Conservation (phyloP, 1,140 invertebrate genomes). For the Drosophila trapezifrons region DNA sequence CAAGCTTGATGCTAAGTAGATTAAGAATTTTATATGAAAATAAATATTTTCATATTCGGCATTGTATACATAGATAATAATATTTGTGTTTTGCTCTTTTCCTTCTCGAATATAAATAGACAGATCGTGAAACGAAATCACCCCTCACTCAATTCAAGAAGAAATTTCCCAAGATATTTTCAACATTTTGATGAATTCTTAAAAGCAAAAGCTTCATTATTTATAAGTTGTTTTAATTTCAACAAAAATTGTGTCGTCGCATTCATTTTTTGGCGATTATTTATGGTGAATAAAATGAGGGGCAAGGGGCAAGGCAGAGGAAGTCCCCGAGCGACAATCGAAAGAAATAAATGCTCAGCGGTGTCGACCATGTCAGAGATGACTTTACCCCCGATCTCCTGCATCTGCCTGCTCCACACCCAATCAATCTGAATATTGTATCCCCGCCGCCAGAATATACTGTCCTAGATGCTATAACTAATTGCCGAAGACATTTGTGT, state of each 20-base stretch:
- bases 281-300: conserved; percentile 38
- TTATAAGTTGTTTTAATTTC: conserved; percentile 72
- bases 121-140: background rate
- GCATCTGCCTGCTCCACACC: conserved; percentile 18
- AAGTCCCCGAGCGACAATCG: conserved; percentile 24
- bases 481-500: conserved; percentile 47
- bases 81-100: background rate
- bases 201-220: conserved; percentile 36
- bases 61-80: background rate
- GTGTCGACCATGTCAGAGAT: conserved; percentile 39
- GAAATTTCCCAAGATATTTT: conserved; percentile 3
- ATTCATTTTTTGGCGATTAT: conserved; percentile 70
- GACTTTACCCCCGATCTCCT: conserved; percentile 18
- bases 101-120: conserved; percentile 1
- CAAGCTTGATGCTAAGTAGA: background rate
- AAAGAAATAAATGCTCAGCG: conserved; percentile 33
- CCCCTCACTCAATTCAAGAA: background rate
- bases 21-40: background rate
- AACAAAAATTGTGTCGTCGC: conserved; percentile 66
- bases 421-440: conserved; percentile 38
- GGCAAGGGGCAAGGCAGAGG: conserved; percentile 5
- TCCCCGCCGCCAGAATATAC: conserved; percentile 8
- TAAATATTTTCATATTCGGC: background rate
- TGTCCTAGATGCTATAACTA: conserved; percentile 50
- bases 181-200: conserved; percentile 64